Evolutionary conservation across 2,797 vertebrate genomes (phyloP).

Genomic region (Mionectes olivaceus): DNA sequence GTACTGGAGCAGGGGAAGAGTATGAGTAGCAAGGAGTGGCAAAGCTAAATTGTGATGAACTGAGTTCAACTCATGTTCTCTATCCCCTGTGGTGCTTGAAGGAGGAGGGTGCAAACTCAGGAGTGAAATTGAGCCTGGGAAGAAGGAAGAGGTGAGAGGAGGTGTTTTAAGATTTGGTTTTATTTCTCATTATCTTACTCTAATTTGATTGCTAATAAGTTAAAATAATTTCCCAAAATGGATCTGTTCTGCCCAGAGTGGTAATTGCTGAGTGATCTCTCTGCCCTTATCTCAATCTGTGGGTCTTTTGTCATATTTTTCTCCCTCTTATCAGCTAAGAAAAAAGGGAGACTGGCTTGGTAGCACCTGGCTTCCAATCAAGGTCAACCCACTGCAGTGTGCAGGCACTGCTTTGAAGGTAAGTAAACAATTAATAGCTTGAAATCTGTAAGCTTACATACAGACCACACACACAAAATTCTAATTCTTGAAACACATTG

Average conservation of each 20-base stretch:
- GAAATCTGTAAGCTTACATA: not conserved
- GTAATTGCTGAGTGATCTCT: not conserved
- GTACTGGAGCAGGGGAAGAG: accelerated
- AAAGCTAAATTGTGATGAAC: accelerated
- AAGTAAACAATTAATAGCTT: not conserved
- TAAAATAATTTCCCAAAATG: not conserved
- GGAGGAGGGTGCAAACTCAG: not conserved
- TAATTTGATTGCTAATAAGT: not conserved
- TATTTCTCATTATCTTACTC: not conserved
- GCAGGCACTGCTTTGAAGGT: not conserved
- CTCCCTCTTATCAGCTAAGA: not conserved
- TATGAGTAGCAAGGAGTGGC: not conserved
- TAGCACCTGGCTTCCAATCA: not conserved
- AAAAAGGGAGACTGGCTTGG: not conserved
- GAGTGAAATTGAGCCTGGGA: not conserved
- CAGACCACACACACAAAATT: not conserved
- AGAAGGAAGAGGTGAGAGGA: not conserved
- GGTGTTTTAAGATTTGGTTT: not conserved
- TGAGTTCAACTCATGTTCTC: not conserved
- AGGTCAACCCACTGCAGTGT: not conserved
- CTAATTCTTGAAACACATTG: not conserved
- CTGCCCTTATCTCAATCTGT: not conserved
- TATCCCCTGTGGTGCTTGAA: accelerated
- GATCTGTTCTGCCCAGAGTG: not conserved
- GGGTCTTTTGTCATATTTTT: not conserved